phyloP scores from a whole-genome alignment of 2,888 invertebrate genomes.

The Erpobdella octoculata region DNA sequence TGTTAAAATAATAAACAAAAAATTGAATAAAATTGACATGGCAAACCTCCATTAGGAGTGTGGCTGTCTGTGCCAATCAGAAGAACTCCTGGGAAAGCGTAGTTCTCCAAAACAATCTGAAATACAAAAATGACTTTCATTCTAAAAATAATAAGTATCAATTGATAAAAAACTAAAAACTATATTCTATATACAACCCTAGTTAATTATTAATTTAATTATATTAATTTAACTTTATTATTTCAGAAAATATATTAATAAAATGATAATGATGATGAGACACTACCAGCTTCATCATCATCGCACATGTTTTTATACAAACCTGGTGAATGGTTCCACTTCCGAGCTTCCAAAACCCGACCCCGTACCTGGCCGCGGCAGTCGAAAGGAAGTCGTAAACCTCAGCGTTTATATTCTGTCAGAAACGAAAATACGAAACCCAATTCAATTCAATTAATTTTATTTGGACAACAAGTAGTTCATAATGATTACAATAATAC shows the following conservation, averaged over 20 bases:
- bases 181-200: not conserved
- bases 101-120: slow-evolving; percentile 94
- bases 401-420: slow-evolving; percentile 66
- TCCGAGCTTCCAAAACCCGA: slow-evolving; percentile 99
- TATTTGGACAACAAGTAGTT: no score
- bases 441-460: no score
- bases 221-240: not conserved
- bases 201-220: not conserved
- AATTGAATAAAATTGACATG: not conserved
- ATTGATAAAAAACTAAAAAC: no score
- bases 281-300: slow-evolving; percentile 16
- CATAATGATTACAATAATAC: no score
- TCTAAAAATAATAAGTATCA: no score
- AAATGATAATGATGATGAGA: not conserved
- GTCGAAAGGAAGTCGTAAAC: slow-evolving; percentile 88
- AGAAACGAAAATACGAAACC: no score
- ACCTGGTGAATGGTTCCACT: slow-evolving; percentile 94
- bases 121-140: slow-evolving; percentile 29
- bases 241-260: no score
- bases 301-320: not conserved
- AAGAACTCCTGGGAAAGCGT: slow-evolving; percentile 94
- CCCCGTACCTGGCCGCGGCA: slow-evolving; percentile 93
- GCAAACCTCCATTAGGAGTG: slow-evolving; percentile 83
- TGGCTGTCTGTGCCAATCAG: slow-evolving; percentile 98
- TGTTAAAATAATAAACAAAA: no score